Percentiles rank a stretch among this genome's conserved stretches.
Conservation (phyloP, 2,113 vertebrate genomes). For the Gymnorhina tibicen region DNA sequence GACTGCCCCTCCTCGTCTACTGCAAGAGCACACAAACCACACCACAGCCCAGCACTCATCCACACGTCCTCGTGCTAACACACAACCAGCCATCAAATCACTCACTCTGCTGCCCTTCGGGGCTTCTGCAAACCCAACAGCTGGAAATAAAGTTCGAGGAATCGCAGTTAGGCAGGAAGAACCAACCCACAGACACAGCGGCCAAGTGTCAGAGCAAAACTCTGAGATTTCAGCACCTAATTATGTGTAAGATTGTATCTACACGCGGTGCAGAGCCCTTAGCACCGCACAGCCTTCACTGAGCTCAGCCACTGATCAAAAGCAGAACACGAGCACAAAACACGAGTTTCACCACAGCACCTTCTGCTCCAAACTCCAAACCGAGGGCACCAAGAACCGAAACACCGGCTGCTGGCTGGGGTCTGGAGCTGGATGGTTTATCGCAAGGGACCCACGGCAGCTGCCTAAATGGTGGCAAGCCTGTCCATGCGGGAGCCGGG, state of each 20-base stretch:
- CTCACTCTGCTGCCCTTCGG: neutral
- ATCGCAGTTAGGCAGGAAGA: neutral
- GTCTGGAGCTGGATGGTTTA: rapidly evolving
- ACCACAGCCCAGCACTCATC: neutral
- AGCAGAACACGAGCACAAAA: rapidly evolving
- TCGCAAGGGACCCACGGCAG: neutral
- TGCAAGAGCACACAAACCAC: neutral
- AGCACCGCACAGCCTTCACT: neutral
- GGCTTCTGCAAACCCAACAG: neutral
- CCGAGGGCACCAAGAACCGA: rapidly evolving
- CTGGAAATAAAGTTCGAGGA: neutral
- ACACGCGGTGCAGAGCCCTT: neutral
- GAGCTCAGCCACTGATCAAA: neutral
- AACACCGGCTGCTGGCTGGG: rapidly evolving
- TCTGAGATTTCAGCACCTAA: neutral
- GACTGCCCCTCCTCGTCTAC: neutral
- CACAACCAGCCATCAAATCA: neutral
- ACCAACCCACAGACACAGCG: neutral
- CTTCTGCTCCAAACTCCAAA: neutral
- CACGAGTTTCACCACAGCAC: rapidly evolving
- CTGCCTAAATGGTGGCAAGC: rapidly evolving
- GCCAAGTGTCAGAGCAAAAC: neutral
- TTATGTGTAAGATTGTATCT: neutral
- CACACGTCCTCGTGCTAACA: neutral
- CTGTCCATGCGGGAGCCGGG: neutral